Evolutionary conservation across 2,797 vertebrate species (phyloP).

Genomic region (Sphenodon punctatus): DNA sequence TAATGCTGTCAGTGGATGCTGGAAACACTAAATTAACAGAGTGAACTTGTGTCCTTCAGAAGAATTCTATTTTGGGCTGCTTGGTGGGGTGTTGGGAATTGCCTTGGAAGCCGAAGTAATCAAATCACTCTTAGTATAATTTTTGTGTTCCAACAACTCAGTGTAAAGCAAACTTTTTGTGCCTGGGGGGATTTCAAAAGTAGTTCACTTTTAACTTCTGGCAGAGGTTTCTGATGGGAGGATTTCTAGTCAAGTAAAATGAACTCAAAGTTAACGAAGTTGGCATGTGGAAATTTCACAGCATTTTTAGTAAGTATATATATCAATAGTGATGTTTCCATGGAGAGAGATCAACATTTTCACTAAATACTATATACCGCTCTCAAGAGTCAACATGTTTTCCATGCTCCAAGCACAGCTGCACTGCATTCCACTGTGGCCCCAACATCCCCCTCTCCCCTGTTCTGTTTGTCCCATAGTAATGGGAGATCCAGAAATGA

Average conservation of each 20-base stretch:
- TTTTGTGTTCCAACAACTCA: too few species aligned
- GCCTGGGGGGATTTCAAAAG: not conserved
- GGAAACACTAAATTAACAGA: not conserved
- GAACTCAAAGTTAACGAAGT: not conserved
- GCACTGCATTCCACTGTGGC: too few species aligned
- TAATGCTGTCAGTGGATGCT: not conserved
- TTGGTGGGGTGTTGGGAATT: not conserved
- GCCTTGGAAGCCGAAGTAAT: constrained; percentile 1
- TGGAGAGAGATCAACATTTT: too few species aligned
- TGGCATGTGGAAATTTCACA: not conserved
- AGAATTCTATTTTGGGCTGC: not conserved
- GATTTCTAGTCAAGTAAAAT: too few species aligned
- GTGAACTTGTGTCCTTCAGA: not conserved
- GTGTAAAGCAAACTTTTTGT: not conserved
- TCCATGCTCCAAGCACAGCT: too few species aligned
- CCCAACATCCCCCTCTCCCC: too few species aligned
- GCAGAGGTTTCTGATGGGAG: too few species aligned
- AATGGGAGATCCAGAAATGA: too few species aligned
- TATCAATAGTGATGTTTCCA: accelerated
- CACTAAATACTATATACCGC: too few species aligned
- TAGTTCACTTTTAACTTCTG: not conserved
- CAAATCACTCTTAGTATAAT: not conserved
- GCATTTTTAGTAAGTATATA: not conserved
- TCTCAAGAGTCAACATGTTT: too few species aligned
- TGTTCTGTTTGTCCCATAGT: too few species aligned